phyloP scores from a whole-genome alignment of 2,888 invertebrate species.

The Temnothorax unifasciatus region DNA sequence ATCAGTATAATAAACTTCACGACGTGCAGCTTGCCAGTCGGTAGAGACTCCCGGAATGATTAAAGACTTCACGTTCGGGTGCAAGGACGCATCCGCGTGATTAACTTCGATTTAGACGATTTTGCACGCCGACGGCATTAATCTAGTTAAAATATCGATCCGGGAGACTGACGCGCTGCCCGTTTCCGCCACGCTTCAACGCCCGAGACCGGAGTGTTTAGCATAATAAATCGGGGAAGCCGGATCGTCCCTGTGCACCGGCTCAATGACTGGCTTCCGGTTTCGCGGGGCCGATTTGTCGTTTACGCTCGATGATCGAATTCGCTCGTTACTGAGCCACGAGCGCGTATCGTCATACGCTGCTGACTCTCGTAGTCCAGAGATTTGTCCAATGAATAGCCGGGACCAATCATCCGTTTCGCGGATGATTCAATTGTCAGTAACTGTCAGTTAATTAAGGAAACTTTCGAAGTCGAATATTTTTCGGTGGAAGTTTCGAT shows the following conservation, averaged over 20 bases:
- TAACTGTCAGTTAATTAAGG: not conserved
- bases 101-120: slow-evolving; percentile 58
- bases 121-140: slow-evolving; percentile 50
- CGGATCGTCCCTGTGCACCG: slow-evolving; percentile 26
- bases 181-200: slow-evolving; percentile 45
- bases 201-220: slow-evolving; percentile 33
- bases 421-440: slow-evolving; percentile 15
- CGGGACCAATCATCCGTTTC: not conserved
- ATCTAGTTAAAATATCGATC: slow-evolving; percentile 55
- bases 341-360: slow-evolving; percentile 47
- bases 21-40: not conserved
- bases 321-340: slow-evolving; percentile 44
- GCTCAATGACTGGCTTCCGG: slow-evolving; percentile 54
- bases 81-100: not conserved
- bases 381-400: slow-evolving; percentile 12
- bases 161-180: slow-evolving; percentile 44
- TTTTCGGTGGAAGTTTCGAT: not conserved
- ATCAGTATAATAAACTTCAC: slow-evolving; percentile 33
- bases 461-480: not conserved
- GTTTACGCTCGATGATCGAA: slow-evolving; percentile 52
- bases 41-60: slow-evolving; percentile 5
- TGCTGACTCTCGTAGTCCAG: slow-evolving; percentile 10
- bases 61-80: not conserved
- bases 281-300: slow-evolving; percentile 37
- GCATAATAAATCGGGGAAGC: slow-evolving; percentile 55